Conservation (phyloP, 2,888 invertebrate species). For the Cheilosia grossa region DNA sequence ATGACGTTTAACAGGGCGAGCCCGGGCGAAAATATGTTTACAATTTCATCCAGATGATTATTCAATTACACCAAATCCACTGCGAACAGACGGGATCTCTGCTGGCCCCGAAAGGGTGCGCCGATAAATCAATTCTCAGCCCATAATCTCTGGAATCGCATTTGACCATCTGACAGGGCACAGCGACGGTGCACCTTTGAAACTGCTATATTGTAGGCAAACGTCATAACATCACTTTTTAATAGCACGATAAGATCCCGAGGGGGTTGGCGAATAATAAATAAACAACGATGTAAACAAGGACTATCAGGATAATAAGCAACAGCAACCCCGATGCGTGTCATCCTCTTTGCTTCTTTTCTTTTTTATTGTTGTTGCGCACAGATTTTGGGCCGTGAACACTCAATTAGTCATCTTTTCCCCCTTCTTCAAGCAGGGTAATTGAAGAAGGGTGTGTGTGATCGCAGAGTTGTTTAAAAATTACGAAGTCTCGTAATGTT, state of each 20-base stretch:
- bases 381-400: constrained; percentile 70
- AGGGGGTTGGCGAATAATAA: constrained; percentile 66
- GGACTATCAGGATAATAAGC: constrained; percentile 61
- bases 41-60: constrained; percentile 74
- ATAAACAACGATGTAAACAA: constrained; percentile 75
- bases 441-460: constrained; percentile 65
- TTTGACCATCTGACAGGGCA: constrained; percentile 70
- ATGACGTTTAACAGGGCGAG: constrained; percentile 59
- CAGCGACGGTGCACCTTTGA: constrained; percentile 33
- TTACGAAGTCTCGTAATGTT: constrained; percentile 63
- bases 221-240: constrained; percentile 74
- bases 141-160: constrained; percentile 64
- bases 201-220: constrained; percentile 14
- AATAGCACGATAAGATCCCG: constrained; percentile 69
- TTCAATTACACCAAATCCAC: constrained; percentile 65
- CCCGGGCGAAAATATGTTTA: constrained; percentile 46
- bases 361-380: constrained; percentile 28
- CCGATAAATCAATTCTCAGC: constrained; percentile 63
- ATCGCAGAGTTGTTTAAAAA: constrained; percentile 63
- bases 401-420: constrained; percentile 73
- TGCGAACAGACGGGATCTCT: constrained; percentile 61
- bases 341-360: constrained; percentile 22
- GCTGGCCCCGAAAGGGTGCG: constrained; percentile 51
- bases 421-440: constrained; percentile 32
- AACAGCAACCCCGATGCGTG: constrained; percentile 44